Base-by-base conservation (phyloP, 2,113 vertebrate genomes). In the Accipiter virgatus region DNA sequence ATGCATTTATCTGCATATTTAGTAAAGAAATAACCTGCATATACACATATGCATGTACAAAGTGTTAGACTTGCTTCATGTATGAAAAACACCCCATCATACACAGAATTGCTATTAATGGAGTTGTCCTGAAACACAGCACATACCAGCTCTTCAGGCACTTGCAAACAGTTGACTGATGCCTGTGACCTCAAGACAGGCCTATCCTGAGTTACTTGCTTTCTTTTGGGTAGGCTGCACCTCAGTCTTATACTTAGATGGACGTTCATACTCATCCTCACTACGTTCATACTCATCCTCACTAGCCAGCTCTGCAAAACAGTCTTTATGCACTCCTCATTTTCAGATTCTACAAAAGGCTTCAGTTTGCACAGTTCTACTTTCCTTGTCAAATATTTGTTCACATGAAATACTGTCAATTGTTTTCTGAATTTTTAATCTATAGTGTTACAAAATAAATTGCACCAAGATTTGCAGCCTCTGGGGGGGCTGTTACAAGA, bases 381-480 rank as follows among this genome's bases (percentile, higher is more conserved):
- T 88, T 92, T 62, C 3, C 32, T 92, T 65, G 16, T 48, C 38
- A 92, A 88, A 70, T 86, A 86, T 81, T 92, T 88, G 19, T 82
- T 75, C n/a, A 43, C 25, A 40, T 81, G 81, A 73, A 90, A 77
- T 79, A 63, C 17, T 50, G 36, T 67, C 4, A 4, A 40, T 40
- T 82, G 23, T 91, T 90, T 86, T 62, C 84, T 70, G 65, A 55
- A 19, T 73, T 86, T 91, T 71, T 92, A 59, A 81, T 78, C 56
- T 42, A 32, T 32, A 55, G 14, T 68, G 48, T 74, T 71, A 92
- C 20, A 77, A 95, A 96, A 94, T 45, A 79, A 92, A 86, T 83
- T 61, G 23, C 50, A 96, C 6, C 4, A 7, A 72, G 26, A 16
- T 66, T 71, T 82, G 16, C 31, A 81, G 34, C 40, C 42, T 45